Conservation (phyloP, 2,888 invertebrate species). For the Drosophila borborema region DNA sequence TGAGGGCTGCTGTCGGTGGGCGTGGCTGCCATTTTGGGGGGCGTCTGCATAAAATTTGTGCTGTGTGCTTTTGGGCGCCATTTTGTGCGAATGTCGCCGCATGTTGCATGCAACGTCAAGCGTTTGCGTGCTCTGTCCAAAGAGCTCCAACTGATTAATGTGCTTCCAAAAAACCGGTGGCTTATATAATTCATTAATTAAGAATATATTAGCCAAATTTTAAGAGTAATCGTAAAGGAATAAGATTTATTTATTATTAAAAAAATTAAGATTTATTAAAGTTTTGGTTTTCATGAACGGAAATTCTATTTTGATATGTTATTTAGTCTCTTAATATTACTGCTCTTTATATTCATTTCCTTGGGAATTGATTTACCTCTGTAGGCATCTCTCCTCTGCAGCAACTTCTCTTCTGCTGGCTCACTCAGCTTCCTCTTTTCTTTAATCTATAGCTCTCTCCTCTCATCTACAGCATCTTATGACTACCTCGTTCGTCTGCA, state of each 20-base stretch:
- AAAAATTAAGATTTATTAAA: too few relatives aligned
- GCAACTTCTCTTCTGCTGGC: background rate
- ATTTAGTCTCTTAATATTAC: too few relatives aligned
- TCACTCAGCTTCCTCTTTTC: too few relatives aligned
- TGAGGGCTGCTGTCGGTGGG: background rate
- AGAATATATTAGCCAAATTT: slow-evolving; percentile 4
- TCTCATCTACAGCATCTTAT: background rate
- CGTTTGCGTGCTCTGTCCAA: slow-evolving; percentile 42
- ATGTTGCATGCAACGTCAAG: slow-evolving; percentile 55
- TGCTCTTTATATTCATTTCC: background rate
- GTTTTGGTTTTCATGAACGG: too few relatives aligned
- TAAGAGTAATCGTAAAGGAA: background rate
- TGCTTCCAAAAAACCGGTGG: slow-evolving; percentile 19
- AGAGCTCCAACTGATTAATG: slow-evolving; percentile 51
- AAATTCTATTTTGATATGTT: too few relatives aligned
- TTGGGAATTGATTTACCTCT: too few relatives aligned
- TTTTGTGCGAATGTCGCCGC: slow-evolving; percentile 47
- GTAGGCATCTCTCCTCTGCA: background rate
- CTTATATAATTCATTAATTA: slow-evolving; percentile 36
- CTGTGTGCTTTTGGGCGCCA: slow-evolving; percentile 78
- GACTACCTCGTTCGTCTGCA: background rate
- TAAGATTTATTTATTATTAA: background rate
- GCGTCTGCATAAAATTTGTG: slow-evolving; percentile 59
- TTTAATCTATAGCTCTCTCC: too few relatives aligned
- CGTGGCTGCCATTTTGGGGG: background rate